These are phyloP conservation scores for Plusia festucae DNA, from an alignment of 2,888 invertebrate species.

Conservation along the genomic window DNA sequence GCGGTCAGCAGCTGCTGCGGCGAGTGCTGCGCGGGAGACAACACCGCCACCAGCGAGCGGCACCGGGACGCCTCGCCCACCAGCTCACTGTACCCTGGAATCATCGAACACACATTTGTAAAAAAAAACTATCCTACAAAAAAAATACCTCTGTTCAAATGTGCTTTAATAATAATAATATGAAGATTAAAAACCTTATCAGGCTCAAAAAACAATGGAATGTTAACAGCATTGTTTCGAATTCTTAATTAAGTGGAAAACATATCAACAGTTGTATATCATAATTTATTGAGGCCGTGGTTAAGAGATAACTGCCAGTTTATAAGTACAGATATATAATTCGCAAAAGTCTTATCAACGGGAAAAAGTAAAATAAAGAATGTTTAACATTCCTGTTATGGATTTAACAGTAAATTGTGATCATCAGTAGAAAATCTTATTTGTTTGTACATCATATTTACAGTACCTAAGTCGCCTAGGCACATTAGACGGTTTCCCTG, in stretches of 20 bases:
- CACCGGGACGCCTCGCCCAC: constrained; percentile 78
- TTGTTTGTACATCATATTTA: not conserved
- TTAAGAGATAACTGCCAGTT: not conserved
- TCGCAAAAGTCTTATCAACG: not conserved
- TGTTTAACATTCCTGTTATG: too few species aligned
- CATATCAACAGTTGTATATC: not conserved
- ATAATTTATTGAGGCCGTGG: not conserved
- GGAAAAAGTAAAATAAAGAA: not conserved
- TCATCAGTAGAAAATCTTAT: not conserved
- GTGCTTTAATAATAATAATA: not conserved
- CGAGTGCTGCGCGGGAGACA: constrained; percentile 83
- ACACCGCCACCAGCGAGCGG: constrained; percentile 80
- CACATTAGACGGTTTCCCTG: constrained; percentile 14
- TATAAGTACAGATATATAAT: not conserved
- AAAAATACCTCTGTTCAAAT: not conserved
- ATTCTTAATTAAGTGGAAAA: not conserved
- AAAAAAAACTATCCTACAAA: not conserved
- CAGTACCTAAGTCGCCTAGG: constrained; percentile 23
- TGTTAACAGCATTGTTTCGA: not conserved
- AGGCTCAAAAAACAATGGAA: not conserved
- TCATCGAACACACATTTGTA: not conserved
- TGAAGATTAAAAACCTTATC: not conserved
- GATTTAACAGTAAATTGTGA: not conserved
- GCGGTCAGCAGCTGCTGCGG: constrained; percentile 79
- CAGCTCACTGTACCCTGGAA: constrained; percentile 86